phyloP scores from a whole-genome alignment of 2,113 vertebrate genomes.

The Cebus imitator region DNA sequence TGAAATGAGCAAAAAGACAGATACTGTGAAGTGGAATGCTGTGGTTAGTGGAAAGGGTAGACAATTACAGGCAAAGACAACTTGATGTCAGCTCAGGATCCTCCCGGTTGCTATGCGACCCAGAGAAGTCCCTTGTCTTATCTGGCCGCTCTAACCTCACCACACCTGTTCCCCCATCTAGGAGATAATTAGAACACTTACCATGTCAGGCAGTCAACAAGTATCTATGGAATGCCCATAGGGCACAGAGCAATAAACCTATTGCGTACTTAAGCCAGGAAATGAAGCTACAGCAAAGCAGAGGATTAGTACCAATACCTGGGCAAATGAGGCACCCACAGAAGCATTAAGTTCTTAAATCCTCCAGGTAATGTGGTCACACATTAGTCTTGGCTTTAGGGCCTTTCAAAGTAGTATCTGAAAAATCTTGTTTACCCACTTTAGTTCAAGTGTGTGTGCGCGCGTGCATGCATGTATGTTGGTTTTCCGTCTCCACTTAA shows the following conservation, averaged over 20 bases:
- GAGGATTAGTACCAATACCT: constrained; percentile 41
- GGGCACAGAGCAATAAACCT: constrained; percentile 56
- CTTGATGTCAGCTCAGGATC: not conserved
- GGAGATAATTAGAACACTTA: constrained; percentile 52
- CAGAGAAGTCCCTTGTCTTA: not conserved
- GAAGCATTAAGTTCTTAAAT: not conserved
- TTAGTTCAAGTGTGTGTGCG: not conserved
- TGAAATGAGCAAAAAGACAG: not conserved
- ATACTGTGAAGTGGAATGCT: not conserved
- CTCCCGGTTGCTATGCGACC: constrained; percentile 52
- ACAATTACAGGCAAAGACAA: not conserved
- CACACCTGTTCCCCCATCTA: constrained; percentile 25
- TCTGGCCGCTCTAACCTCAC: not conserved
- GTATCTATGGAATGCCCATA: constrained; percentile 33
- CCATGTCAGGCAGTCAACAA: constrained; percentile 17
- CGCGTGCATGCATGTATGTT: too few relatives aligned
- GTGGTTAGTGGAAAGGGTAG: not conserved
- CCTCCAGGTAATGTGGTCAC: not conserved
- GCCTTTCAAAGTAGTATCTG: not conserved
- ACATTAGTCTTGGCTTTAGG: not conserved
- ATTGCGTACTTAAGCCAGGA: constrained; percentile 35
- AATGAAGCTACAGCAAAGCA: constrained; percentile 39
- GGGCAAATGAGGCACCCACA: not conserved
- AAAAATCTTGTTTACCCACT: not conserved
- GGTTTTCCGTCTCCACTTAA: not conserved